Evolutionary conservation across 2,888 invertebrate genomes (phyloP).

Genomic region (Hipparchia semele): DNA sequence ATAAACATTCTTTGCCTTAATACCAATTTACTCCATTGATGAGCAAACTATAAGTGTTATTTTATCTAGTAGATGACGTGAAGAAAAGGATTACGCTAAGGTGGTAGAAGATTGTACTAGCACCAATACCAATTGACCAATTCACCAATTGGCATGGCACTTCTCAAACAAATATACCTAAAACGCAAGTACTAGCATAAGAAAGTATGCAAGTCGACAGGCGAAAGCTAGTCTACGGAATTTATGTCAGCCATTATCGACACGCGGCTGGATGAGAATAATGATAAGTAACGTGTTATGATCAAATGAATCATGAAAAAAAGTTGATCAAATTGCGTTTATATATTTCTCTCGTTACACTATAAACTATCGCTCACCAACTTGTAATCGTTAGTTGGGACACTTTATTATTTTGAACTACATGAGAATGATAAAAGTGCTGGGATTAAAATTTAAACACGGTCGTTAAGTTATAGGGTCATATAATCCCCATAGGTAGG

Average conservation of each 20-base stretch:
- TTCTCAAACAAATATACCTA: too few relatives aligned
- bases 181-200: too few relatives aligned
- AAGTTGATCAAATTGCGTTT: neutral
- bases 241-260: neutral
- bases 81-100: too few relatives aligned
- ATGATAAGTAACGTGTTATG: slow-evolving; percentile 3
- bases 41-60: too few relatives aligned
- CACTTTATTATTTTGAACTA: neutral
- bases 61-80: too few relatives aligned
- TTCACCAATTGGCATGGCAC: too few relatives aligned
- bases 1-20: too few relatives aligned
- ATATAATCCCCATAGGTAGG: too few relatives aligned
- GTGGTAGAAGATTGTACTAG: too few relatives aligned
- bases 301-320: neutral
- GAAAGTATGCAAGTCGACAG: neutral
- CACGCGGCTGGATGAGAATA: neutral
- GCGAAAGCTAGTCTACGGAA: neutral
- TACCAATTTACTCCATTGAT: too few relatives aligned
- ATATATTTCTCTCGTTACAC: neutral
- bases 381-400: neutral
- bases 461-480: too few relatives aligned
- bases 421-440: neutral
- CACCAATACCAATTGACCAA: too few relatives aligned
- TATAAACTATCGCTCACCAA: neutral
- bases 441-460: neutral